Percentiles rank a stretch among this genome's conserved stretches.
Evolutionary conservation across 2,113 vertebrate species (phyloP).

Genomic region (Penelope pileata): DNA sequence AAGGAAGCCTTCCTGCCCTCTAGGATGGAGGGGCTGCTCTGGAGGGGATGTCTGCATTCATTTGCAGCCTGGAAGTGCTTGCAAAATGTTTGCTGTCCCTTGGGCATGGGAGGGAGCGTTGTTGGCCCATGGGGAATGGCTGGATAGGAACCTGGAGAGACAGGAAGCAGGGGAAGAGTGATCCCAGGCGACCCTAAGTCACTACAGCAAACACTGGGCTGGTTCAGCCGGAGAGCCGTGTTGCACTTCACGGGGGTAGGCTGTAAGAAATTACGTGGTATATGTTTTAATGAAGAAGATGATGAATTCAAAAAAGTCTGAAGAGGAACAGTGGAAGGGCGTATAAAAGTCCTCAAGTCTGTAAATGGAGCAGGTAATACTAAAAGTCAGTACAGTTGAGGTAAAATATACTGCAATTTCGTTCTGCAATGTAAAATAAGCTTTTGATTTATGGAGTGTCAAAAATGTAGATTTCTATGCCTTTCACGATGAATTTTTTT

Average conservation of each 20-base stretch:
- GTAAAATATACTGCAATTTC: slow-evolving; percentile 66
- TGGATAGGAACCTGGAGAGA: accelerated
- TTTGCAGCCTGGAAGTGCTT: not conserved
- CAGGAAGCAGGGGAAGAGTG: accelerated
- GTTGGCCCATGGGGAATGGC: not conserved
- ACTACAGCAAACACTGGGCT: not conserved
- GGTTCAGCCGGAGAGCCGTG: not conserved
- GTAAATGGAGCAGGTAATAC: slow-evolving; percentile 56
- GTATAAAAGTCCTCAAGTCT: slow-evolving; percentile 10
- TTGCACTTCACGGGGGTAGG: not conserved
- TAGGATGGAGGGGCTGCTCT: not conserved
- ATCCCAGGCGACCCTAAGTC: not conserved
- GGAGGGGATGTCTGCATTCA: not conserved
- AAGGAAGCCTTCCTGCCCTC: not conserved
- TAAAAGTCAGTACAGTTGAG: slow-evolving; percentile 39
- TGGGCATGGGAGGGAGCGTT: not conserved
- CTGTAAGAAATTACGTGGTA: not conserved
- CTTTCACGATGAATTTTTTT: slow-evolving; percentile 81
- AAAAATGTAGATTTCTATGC: slow-evolving; percentile 81
- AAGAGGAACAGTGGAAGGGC: not conserved
- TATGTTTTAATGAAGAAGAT: not conserved
- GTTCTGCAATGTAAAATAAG: slow-evolving; percentile 82
- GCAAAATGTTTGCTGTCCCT: not conserved
- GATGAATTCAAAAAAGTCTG: not conserved
- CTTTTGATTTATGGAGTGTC: slow-evolving; percentile 84